Evolutionary conservation across 92 coral and sea anemone genomes (phyloP).

Genomic region (Chrysogorgia sp.): DNA sequence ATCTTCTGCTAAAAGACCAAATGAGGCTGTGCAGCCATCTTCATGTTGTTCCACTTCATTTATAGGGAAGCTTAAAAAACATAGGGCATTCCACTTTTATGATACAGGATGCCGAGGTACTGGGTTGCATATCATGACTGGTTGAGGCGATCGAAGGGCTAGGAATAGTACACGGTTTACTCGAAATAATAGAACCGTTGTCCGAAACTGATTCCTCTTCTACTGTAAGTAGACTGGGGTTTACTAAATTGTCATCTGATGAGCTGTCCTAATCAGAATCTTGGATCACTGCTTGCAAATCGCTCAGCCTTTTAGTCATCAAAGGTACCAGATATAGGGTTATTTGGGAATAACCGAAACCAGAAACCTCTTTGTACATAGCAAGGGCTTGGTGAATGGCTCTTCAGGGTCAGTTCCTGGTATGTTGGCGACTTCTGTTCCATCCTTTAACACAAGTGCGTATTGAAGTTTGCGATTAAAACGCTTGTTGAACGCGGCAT

Average conservation of each 20-base stretch:
- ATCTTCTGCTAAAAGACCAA: conserved; percentile 19
- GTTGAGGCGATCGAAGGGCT: too few relatives aligned
- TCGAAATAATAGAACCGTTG: too few relatives aligned
- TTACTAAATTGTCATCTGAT: too few relatives aligned
- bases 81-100: conserved; percentile 15
- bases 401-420: conserved; percentile 61
- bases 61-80: conserved; percentile 19
- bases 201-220: too few relatives aligned
- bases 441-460: conserved; percentile 59
- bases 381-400: conserved; percentile 51
- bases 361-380: conserved; percentile 63
- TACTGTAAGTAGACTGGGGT: too few relatives aligned
- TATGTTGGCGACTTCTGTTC: conserved; percentile 51
- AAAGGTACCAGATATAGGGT: conserved; percentile 47
- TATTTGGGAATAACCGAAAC: conserved; percentile 58
- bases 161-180: too few relatives aligned
- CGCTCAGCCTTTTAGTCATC: neutral
- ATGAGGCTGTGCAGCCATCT: conserved; percentile 13
- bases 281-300: conserved; percentile 3
- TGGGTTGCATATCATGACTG: too few relatives aligned
- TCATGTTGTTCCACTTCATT: conserved; percentile 28
- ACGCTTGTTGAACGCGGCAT: conserved; percentile 57
- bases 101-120: neutral
- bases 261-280: too few relatives aligned
- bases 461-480: conserved; percentile 49